phyloP scores from a whole-genome alignment of 2,888 invertebrate genomes.

The Boloria euphrosyne region DNA sequence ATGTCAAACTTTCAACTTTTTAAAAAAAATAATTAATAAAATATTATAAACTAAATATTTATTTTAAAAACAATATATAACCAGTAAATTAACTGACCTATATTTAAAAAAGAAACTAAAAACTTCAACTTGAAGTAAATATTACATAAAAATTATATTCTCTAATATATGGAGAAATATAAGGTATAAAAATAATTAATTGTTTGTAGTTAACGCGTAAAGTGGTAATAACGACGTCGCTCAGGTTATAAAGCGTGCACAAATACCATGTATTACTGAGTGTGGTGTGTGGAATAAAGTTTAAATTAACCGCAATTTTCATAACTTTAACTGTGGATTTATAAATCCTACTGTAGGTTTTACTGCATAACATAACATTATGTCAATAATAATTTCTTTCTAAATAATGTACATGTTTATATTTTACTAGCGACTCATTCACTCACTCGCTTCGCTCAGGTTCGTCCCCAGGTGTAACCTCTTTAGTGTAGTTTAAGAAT shows the following conservation, averaged over 20 bases:
- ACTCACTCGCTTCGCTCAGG: too few relatives aligned
- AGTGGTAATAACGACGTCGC: neutral
- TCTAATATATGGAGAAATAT: neutral
- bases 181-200: neutral
- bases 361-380: neutral
- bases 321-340: neutral
- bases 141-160: neutral
- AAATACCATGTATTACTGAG: slow-evolving; percentile 3
- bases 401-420: too few relatives aligned
- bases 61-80: neutral
- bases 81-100: neutral
- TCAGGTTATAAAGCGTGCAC: neutral
- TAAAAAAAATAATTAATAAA: too few relatives aligned
- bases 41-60: too few relatives aligned
- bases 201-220: slow-evolving; percentile 7
- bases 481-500: too few relatives aligned
- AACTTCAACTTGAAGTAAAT: too few relatives aligned
- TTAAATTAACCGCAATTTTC: neutral
- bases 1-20: too few relatives aligned
- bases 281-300: neutral
- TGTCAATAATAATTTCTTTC: too few relatives aligned
- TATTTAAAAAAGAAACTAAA: neutral
- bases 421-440: too few relatives aligned
- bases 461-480: too few relatives aligned
- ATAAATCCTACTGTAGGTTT: neutral